phyloP scores from a whole-genome alignment of 2,888 invertebrate genomes.

The Pseudococcus jackbeardsleyi region DNA sequence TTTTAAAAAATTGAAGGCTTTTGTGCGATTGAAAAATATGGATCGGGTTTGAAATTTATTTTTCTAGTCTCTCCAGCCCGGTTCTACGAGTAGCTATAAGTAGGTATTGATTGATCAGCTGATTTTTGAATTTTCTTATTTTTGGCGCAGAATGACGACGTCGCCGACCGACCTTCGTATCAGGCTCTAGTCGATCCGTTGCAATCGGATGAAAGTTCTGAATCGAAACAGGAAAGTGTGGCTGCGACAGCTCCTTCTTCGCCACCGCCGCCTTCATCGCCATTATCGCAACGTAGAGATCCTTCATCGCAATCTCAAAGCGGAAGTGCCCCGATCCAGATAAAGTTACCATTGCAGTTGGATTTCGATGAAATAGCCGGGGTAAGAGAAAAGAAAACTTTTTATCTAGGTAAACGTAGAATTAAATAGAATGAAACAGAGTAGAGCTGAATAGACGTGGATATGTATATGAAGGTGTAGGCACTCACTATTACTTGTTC shows the following conservation, averaged over 20 bases:
- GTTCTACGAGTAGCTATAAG: no score
- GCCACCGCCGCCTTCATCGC: neutral
- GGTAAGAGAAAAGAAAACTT: constrained; percentile 71
- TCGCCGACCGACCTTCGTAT: constrained; percentile 68
- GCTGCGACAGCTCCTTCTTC: constrained; percentile 36
- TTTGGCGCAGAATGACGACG: constrained; percentile 66
- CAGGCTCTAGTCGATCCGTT: constrained; percentile 69
- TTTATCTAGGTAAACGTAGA: neutral
- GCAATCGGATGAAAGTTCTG: constrained; percentile 68
- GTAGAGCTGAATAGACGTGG: no score
- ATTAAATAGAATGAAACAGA: no score
- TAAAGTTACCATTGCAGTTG: constrained; percentile 84
- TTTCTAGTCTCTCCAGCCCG: no score
- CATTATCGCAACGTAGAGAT: neutral
- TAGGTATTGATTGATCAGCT: neutral
- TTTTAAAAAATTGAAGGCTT: no score
- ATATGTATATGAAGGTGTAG: no score
- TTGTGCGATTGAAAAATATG: no score
- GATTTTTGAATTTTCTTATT: neutral
- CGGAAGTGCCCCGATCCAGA: constrained; percentile 74
- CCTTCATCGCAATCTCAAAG: constrained; percentile 72
- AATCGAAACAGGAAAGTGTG: constrained; percentile 67
- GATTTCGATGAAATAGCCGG: constrained; percentile 87
- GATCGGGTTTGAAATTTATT: no score
- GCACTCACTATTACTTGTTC: neutral